Evolutionary conservation across 2,113 vertebrate species (phyloP).

Genomic region (Paedocypris sp.): DNA sequence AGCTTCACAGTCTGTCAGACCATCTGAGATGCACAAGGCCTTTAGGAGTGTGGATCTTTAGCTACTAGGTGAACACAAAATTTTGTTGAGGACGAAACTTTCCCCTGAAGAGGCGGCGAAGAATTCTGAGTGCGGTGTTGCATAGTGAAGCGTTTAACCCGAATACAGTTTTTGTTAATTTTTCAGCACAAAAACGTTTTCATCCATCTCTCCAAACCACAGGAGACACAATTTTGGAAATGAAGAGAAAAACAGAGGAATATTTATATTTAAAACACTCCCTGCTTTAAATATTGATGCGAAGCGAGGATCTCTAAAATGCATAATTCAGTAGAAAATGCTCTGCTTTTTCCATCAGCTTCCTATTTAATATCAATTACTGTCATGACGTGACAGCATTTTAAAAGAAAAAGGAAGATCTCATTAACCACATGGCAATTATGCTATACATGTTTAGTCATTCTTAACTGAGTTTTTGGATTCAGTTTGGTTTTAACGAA

Average conservation of each 20-base stretch:
- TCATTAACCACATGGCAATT: too few relatives aligned
- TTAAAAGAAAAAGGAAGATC: not conserved
- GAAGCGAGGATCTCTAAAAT: not conserved
- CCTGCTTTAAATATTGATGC: not conserved
- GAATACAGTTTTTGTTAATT: not conserved
- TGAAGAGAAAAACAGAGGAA: not conserved
- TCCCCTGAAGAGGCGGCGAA: too few relatives aligned
- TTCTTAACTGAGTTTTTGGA: too few relatives aligned
- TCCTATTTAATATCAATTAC: not conserved
- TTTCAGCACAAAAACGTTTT: too few relatives aligned
- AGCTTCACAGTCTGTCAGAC: constrained; percentile 30
- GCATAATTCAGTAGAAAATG: too few relatives aligned
- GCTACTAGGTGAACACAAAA: not conserved
- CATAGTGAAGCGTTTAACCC: not conserved
- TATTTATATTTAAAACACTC: not conserved
- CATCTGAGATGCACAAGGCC: not conserved
- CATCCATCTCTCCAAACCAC: not conserved
- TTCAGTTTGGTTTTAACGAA: too few relatives aligned
- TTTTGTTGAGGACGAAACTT: constrained; percentile 3
- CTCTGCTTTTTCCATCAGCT: not conserved
- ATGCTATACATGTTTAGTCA: too few relatives aligned
- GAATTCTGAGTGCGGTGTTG: not conserved
- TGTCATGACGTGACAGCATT: too few relatives aligned
- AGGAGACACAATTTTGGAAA: not conserved
- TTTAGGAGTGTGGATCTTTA: not conserved